Base-by-base conservation (phyloP, 2,888 invertebrate genomes). In the Apotomis capreana region DNA sequence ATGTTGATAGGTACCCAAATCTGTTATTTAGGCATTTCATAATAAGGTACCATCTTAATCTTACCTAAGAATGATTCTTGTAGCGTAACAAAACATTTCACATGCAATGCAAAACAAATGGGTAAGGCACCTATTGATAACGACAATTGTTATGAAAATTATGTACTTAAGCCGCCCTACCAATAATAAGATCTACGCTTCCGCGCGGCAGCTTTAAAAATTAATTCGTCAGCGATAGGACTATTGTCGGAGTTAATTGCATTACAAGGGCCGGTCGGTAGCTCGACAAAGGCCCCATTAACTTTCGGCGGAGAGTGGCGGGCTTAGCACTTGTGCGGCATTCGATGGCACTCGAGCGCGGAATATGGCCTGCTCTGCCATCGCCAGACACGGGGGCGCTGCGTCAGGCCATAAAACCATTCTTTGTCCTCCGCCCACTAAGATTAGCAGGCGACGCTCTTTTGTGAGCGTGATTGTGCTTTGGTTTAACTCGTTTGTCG, bases 181-280 rank as follows among this genome's bases (percentile, higher is more conserved):
- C 61, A 68, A 55, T 71, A 55, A 67, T 68, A 59, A 51, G 58
- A 69, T 63, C 60, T 62, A 68, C 68, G 58, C 68, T 72, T 72
- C 68, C 59, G 67, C 74, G 79, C 73, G 81, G 80, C 79, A 80
- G 84, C 83, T 86, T 88, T 88, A 88, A 88, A 72, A 90, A 90
- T 90, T 90, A 91, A 90, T 89, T 91, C 87, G 89, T 89, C 85
- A 92, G 85, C 88, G 89, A 90, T 88, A 89, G 83, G 83, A 79
- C 87, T 78, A 89, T 92, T 93, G 93, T 93, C 78, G 81, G 81
- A 88, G 89, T 91, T 93, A 93, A 93, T 93, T 93, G 93, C 91
- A 92, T 93, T 92, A 93, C 89, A 90, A 92, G 92, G 89, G 91
- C 85, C 87, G 83, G 85, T 82, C 86, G 87, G 85, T 81, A 81